Base-by-base conservation (phyloP, 2,888 invertebrate genomes). In the Linyphia triangularis region DNA sequence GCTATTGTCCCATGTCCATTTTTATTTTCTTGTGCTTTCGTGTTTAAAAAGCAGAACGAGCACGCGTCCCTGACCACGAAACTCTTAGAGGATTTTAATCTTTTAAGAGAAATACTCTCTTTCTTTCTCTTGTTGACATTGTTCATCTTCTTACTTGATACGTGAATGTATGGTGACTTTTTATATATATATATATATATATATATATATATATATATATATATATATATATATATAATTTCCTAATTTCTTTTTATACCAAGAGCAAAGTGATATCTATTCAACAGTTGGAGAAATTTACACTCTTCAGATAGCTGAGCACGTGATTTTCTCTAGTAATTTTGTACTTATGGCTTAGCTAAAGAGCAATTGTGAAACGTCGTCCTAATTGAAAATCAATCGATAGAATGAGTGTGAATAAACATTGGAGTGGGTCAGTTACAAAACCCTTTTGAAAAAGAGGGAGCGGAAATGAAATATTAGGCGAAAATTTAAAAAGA, bases 51-150 rank as follows among this genome's bases (percentile, higher is more conserved):
- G 81, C 57, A 51, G 65, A 63, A 65, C 19, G 63, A 10, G 72
- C 69, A 33, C 78, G 61, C 51, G 72, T 72, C 78, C 78, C 30
- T 85, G 85, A 72, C 85, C 85, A 33, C 72, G 28, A 63, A 83
- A 70, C 22, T 40, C 13, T 3, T n/a, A 51, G 51, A 51, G 16
- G 40, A n/a, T 51, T n/a, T 51, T 10, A 40, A 16, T 40, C 40
- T 40, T 16, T 9, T 40, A 40, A 16, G 51, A 51, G n/a, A n/a
- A 51, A 51, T 51, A 51, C 51, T n/a, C 51, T 51, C n/a, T 51
- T 13, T 51, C 16, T 40, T 40, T 40, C 16, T 40, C 3, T 40
- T 9, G 40, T 40, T 40, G 40, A 0, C 40, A 40, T 40, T 40
- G 40, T 40, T 40, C 40, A 40, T 40, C 40, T 33, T 33, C 33